A percentile compares a stretch with the other conserved stretches of the same genome.
Evolutionary conservation across 2,113 vertebrate genomes (phyloP).

Genomic region (Pavo muticus): DNA sequence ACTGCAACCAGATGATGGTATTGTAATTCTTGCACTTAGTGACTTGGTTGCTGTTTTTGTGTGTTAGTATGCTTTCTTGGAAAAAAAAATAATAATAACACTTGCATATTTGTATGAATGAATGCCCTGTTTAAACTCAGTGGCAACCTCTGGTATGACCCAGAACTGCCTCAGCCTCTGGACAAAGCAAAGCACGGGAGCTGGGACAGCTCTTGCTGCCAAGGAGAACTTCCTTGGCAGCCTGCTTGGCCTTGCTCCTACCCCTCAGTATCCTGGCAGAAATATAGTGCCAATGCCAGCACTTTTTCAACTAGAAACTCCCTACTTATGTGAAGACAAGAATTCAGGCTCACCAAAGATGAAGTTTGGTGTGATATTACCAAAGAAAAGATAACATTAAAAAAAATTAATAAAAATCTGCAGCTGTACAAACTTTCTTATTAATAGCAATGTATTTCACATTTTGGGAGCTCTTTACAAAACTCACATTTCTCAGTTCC

Average conservation of each 20-base stretch:
- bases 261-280: background rate
- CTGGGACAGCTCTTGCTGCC: background rate
- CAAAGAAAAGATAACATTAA: background rate
- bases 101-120: fast-evolving
- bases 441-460: background rate
- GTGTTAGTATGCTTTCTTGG: background rate
- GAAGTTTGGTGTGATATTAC: background rate
- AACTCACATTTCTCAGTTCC: fast-evolving
- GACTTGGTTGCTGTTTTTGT: background rate
- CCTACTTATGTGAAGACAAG: background rate
- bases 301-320: background rate
- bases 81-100: background rate
- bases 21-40: background rate
- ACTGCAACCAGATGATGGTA: background rate
- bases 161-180: background rate
- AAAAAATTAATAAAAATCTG: background rate
- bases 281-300: background rate
- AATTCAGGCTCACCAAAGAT: background rate
- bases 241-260: background rate
- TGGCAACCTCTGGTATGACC: background rate
- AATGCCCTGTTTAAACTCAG: background rate
- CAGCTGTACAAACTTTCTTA: background rate
- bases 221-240: background rate
- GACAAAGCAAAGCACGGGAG: background rate
- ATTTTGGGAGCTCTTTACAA: background rate